Evolutionary conservation across 2,797 vertebrate species (phyloP).

Genomic region (Pangasius macronema): DNA sequence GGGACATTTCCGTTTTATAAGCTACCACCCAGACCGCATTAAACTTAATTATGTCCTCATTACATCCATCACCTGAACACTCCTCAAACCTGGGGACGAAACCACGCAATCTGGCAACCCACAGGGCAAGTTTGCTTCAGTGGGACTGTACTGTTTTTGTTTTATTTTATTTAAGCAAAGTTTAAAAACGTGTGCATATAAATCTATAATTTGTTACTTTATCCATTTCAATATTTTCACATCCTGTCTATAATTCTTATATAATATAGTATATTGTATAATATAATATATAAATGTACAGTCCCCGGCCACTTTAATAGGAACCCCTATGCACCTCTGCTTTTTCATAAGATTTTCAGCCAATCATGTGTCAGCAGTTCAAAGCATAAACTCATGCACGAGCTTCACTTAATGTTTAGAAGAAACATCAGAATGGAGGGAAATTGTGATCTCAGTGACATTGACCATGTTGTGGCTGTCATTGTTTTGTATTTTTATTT

Average conservation of each 20-base stretch:
- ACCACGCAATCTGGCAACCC: constrained; percentile 6
- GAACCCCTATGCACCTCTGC: not conserved
- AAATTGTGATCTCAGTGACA: not conserved
- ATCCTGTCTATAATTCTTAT: not conserved
- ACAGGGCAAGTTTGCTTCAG: not conserved
- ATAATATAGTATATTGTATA: not conserved
- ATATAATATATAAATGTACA: not conserved
- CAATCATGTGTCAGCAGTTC: not conserved
- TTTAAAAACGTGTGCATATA: not conserved
- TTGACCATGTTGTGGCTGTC: not conserved
- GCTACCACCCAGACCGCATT: not conserved
- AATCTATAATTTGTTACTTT: not conserved
- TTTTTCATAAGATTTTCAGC: not conserved
- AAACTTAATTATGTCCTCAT: constrained; percentile 6
- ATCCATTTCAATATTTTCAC: no score
- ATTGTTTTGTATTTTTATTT: not conserved
- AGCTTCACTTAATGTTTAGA: not conserved
- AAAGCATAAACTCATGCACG: not conserved
- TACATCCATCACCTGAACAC: not conserved
- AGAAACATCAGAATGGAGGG: not conserved
- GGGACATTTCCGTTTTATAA: constrained; percentile 9
- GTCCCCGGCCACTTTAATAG: not conserved
- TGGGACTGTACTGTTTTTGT: not conserved
- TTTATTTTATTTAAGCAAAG: not conserved
- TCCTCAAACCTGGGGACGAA: not conserved